Evolutionary conservation across 2,113 vertebrate genomes (phyloP), one percentile per base, ranked within the genome.

Genomic region (Microtus oregoni): DNA sequence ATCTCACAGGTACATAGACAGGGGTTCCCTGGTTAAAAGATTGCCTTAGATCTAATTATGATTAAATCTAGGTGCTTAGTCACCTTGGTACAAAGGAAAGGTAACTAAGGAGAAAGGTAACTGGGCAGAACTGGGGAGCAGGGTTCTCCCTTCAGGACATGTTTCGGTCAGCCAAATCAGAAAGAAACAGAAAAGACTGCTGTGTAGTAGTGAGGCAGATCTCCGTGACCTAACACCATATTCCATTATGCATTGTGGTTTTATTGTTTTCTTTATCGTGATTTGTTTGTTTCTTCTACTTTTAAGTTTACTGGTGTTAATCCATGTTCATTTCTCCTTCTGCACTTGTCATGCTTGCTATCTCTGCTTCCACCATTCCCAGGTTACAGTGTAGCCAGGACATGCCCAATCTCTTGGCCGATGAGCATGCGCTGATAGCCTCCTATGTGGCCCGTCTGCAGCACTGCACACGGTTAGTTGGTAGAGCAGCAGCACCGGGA

Each of bases 391-490:
- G 55, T 97, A 90, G 78, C 96, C 94, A 75, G 96, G 97, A 98
- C 0, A 30, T 81, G n/a, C 94, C 96, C 97, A 55, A 96, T 90
- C 98, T 13, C 15, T 83, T 98, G 91, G 97, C 98, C 5, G 98
- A 99, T 61, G 98, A 99, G 97, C 99, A 99, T 44, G 97, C 98
- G 2, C 98, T 99, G 98, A 99, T 99, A 88, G 98, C 98, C 26
- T 96, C 98, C 95, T 98, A 97, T 68, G 98, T 98, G 97, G 97
- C 85, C 91, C 98, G 97, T 79, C 98, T 99, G 73, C 99, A 98
- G 96, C 97, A 97, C 52, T 94, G 98, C 41, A 92, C 98, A 98
- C 98, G 98, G 98, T 98, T 91, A 98, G 98, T 98, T 32, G 96
- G 81, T 72, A 97, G 98, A 92, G 63, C 26, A 55, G 90, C 32